A percentile compares a stretch with the other conserved stretches of the same genome.
Conservation (phyloP, 2,797 vertebrate species). For the Glossophaga mutica region DNA sequence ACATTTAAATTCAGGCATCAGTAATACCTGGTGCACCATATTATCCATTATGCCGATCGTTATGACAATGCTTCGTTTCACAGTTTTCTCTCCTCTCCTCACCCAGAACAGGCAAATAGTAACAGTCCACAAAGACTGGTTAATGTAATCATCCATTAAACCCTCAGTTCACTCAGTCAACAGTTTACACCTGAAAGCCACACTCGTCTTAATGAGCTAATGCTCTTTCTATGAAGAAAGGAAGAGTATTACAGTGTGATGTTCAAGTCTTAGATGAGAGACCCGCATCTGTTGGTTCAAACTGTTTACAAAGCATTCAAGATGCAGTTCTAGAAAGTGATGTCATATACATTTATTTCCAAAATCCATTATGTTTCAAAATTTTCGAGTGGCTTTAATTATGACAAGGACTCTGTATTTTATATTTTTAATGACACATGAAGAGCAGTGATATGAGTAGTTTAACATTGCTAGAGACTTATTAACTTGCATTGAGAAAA, state of each 20-base stretch:
- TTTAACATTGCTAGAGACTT: not conserved
- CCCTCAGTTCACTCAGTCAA: not conserved
- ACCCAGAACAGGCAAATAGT: not conserved
- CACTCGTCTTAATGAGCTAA: not conserved
- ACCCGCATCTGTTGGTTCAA: not conserved
- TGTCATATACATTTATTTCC: not conserved
- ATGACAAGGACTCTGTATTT: not conserved
- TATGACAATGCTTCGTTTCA: not conserved
- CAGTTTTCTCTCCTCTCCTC: not conserved
- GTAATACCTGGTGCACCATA: not conserved
- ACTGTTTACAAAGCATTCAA: not conserved
- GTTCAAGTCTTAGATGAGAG: not conserved
- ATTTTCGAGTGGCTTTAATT: not conserved
- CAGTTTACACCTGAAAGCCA: not conserved
- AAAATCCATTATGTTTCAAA: not conserved
- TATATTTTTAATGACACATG: not conserved
- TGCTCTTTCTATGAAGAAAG: not conserved
- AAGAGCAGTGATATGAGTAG: not conserved
- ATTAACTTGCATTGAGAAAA: not conserved
- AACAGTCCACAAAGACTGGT: not conserved
- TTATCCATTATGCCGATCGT: not conserved
- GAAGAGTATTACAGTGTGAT: not conserved
- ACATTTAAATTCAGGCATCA: not conserved
- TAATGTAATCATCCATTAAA: not conserved
- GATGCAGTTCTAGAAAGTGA: not conserved